Base-by-base conservation (phyloP, 2,113 vertebrate species). In the Phylloscopus whistleri region DNA sequence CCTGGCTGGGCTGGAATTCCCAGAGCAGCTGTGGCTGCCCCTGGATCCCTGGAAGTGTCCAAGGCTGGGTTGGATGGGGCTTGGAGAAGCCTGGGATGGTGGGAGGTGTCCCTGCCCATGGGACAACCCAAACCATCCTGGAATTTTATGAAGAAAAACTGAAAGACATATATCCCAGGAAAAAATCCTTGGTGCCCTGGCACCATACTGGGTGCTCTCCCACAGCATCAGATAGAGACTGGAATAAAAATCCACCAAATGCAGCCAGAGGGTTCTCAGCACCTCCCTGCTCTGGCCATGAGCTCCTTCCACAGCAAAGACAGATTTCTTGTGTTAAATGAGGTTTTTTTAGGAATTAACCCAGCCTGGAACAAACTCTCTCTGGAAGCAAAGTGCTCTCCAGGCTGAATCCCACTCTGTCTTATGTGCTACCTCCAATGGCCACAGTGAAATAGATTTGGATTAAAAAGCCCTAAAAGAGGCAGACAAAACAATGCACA, bases 141-240 rank as follows among this genome's bases (percentile, higher is more conserved):
- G 31, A 44, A 43, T 69, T 41, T 31, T 33, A 33, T 8, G 19
- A 63, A 74, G 33, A 14, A 11, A 73, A 83, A 8, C 10, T 4
- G 7, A 44, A 66, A 41, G 11, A 13, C 2, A 0, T 3, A 0
- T 3, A 5, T 3, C 7, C 16, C 63, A 59, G 48, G 64, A 60
- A 33, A 60, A 35, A 60, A 35, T 0, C 24, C 20, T 2, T 0
- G 3, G 5, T 18, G 39, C 13, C 30, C 28, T 28, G 28, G 52
- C 16, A 13, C 41, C 41, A 41, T 41, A 41, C 62, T 21, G 20
- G 23, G 2, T 9, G 37, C 3, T 21, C 9, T 44, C 33, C 80
- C 16, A 1, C 2, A 6, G 16, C 46, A 41, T 11, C 49, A n/a
- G 19, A 15, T 2, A 0, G 2, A 64, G 9, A 3, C 30, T 51